These are phyloP conservation scores for Goniozus legneri DNA, from an alignment of 1,140 invertebrate genomes.

Conservation along the genomic window DNA sequence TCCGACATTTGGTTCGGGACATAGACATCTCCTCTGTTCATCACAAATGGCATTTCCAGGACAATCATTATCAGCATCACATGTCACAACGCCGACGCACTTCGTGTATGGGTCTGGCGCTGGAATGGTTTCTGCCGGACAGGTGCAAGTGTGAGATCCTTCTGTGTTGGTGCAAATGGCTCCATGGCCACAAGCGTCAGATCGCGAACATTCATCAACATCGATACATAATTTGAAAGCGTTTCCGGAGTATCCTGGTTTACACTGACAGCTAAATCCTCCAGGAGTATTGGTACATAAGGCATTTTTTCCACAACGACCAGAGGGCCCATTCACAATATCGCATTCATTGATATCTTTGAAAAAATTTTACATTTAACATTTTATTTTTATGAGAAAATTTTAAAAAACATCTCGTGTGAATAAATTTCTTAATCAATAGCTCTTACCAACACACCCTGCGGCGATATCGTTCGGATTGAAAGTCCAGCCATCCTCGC, in stretches of 20 bases:
- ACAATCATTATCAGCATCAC: constrained; percentile 72
- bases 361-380: constrained; percentile 17
- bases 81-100: constrained; percentile 78
- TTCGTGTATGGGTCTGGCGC: constrained; percentile 77
- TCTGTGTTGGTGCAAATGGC: constrained; percentile 76
- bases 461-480: constrained; percentile 83
- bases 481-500: constrained; percentile 90
- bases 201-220: constrained; percentile 75
- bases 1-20: constrained; percentile 85
- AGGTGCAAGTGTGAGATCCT: constrained; percentile 75
- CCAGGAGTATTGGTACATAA: constrained; percentile 80
- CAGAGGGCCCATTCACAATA: constrained; percentile 67
- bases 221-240: constrained; percentile 74
- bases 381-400: no score
- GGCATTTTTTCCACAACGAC: constrained; percentile 79
- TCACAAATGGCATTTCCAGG: constrained; percentile 88
- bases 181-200: constrained; percentile 69
- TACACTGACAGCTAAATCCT: constrained; percentile 74
- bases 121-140: constrained; percentile 74
- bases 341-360: constrained; percentile 94
- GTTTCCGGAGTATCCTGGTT: constrained; percentile 76
- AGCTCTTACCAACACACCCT: constrained; percentile 72
- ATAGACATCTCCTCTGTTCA: constrained; percentile 71
- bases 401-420: no score
- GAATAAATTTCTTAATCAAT: background rate